Evolutionary conservation across 35 echinoderm and acorn worm genomes (phyloP), one percentile per base, ranked within the genome.

Genomic region (Ophiothrix spiculata): DNA sequence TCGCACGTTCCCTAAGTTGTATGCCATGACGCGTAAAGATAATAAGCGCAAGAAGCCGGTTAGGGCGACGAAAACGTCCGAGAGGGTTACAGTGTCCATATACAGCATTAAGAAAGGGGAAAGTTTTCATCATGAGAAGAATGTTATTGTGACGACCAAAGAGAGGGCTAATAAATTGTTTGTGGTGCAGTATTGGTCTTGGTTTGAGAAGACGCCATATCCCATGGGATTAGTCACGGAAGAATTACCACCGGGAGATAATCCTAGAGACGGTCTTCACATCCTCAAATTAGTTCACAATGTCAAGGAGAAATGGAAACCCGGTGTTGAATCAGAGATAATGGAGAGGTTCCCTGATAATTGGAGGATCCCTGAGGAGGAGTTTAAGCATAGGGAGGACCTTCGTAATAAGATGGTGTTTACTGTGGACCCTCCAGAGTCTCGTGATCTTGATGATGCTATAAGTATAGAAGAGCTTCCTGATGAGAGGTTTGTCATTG

Each of bases 381-480:
- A 85, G 32, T 35, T 93, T 29, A 32, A 63, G n/a, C 84, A 33
- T 19, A 77, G 95, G 63, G 31, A 46, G 31, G 91, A 98, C 32
- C 75, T 91, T 38, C 80, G 91, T 28, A 79, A 25, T 39, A 75
- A 85, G 74, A 36, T 64, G 35, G 76, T 82, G 35, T 94, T 98
- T 82, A 98, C 95, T 17, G 79, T 98, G 21, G 95, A 98, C 80
- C 91, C 88, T 23, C 85, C 88, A n/a, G 88, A 77, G 4, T 91
- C 84, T 33, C 40, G 40, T 38, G 95, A 98, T 80, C 82, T 98
- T 1, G 95, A 98, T 56, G 95, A 98, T 91, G 95, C 95, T n/a
- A 36, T 98, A 33, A 93, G 91, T 39, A 49, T 93, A 32, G 81
- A 84, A 13, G 13, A 31, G 23, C 56, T 93, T 17, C 28, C 54